Percentiles rank a stretch among this genome's conserved stretches.
Conservation (phyloP, 2,797 vertebrate genomes). For the Intellagama lesueurii region DNA sequence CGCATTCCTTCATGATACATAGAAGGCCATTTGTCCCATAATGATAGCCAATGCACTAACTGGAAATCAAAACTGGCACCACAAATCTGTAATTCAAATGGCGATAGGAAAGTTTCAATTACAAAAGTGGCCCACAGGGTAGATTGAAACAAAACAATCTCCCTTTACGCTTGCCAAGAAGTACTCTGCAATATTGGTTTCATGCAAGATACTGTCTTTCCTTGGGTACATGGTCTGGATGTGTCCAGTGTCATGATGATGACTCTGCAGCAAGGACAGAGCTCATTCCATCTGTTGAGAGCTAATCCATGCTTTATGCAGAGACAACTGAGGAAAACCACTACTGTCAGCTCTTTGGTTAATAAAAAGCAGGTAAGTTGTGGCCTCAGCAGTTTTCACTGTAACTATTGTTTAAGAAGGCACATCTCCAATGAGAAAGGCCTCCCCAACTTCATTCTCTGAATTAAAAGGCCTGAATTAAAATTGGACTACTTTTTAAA, state of each 20-base stretch:
- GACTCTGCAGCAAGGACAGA: not conserved
- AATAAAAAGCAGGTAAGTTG: constrained; percentile 75
- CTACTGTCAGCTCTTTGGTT: constrained; percentile 74
- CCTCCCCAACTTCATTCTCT: not conserved
- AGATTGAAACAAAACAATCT: not conserved
- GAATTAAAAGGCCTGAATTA: constrained; percentile 13
- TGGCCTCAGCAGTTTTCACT: constrained; percentile 51
- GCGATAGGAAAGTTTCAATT: not conserved
- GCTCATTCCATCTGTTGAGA: not conserved
- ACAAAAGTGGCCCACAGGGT: not conserved
- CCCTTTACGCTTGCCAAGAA: not conserved
- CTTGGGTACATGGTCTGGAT: not conserved
- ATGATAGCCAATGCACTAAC: not conserved
- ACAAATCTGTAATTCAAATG: not conserved
- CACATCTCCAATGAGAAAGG: constrained; percentile 8
- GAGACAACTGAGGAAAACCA: constrained; percentile 6
- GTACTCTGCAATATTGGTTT: not conserved
- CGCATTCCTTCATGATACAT: not conserved
- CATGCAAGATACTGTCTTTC: not conserved
- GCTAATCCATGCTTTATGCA: constrained; percentile 19
- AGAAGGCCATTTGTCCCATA: not conserved
- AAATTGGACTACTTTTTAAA: not conserved
- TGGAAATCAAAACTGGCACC: not conserved
- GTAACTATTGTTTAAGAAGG: constrained; percentile 4
- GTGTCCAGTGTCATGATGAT: not conserved